Base-by-base conservation (phyloP, 1,140 invertebrate species). In the Sycophaga agraensis region DNA sequence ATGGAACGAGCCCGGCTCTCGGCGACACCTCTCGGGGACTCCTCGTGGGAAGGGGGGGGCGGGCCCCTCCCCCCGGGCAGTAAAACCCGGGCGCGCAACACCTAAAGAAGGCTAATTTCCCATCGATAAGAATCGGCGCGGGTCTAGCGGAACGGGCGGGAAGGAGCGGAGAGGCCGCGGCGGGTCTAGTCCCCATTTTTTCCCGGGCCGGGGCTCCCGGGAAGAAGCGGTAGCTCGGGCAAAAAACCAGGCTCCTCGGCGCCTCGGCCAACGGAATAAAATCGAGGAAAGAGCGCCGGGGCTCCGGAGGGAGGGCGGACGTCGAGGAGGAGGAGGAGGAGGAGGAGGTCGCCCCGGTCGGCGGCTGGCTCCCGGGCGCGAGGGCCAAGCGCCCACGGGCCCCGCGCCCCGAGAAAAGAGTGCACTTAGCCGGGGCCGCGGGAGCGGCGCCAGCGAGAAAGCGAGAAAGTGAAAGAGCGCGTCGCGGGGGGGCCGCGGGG, bases 381-480 rank as follows among this genome's bases (percentile, higher is more conserved):
- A 14, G 11, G n/a, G 4, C 35, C 26, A 49, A 40, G 24, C 35
- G 24, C 60, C 14, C 28, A 17, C 37, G 17, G 39, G 49, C 56
- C 58, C 65, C 43, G 57, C 68, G 70, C 68, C 69, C 71, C 64
- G 50, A 59, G 64, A 63, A 66, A 70, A 67, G 69, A 73, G 73
- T 71, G 70, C 69, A 74, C 73, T 74, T 74, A 72, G 66, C 66
- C 58, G 55, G 63, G n/a, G 46, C n/a, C n/a, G n/a, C n/a, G 59
- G 28, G 24, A 49, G n/a, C n/a, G n/a, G n/a, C n/a, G 64, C 43
- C 50, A 35, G 37, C 26, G 14, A 53, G 24, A 16, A n/a, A 19
- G 16, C 12, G 12, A 45, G 22, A 26, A 17, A 21, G 17, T 12
- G 49, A n/a, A 19, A 43, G 59, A 31, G 45, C 26, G n/a, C 7